Conservation (phyloP, 2,888 invertebrate genomes). For the Chrysomela aeneicollis region DNA sequence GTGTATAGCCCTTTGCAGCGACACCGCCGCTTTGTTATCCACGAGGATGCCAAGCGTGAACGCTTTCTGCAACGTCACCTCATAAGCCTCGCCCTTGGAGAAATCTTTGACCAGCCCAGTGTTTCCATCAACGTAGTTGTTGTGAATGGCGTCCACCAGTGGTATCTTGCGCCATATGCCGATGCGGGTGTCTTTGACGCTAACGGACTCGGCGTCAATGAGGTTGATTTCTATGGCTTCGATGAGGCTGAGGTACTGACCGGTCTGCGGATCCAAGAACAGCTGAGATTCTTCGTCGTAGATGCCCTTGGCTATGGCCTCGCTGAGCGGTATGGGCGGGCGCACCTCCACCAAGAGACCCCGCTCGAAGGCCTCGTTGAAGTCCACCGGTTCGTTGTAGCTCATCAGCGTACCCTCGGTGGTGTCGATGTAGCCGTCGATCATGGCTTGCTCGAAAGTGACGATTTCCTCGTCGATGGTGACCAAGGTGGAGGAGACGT, state of each 20-base stretch:
- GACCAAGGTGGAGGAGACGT: conserved; percentile 86
- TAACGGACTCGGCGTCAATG: conserved; percentile 84
- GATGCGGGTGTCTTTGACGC: conserved; percentile 79
- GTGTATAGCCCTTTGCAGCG: conserved; percentile 84
- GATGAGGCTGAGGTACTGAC: conserved; percentile 78
- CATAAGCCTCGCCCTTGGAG: conserved; percentile 68
- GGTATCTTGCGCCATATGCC: conserved; percentile 81
- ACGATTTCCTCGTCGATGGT: conserved; percentile 81
- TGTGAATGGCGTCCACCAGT: conserved; percentile 79
- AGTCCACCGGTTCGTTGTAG: conserved; percentile 69
- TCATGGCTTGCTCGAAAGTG: conserved; percentile 84
- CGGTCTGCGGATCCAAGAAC: conserved; percentile 84
- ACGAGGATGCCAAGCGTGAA: conserved; percentile 81
- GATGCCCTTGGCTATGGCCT: conserved; percentile 82
- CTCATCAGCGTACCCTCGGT: conserved; percentile 72
- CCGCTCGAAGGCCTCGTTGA: conserved; percentile 85
- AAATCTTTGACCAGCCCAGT: conserved; percentile 77
- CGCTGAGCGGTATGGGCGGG: conserved; percentile 81
- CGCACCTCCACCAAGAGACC: conserved; percentile 83
- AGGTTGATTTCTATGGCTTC: conserved; percentile 84
- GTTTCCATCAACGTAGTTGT: conserved; percentile 76
- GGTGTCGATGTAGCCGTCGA: conserved; percentile 78
- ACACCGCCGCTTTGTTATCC: conserved; percentile 83
- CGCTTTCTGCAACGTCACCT: conserved; percentile 78
- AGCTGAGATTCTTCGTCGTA: conserved; percentile 80